Evolutionary conservation across 2,797 vertebrate genomes (phyloP).

Genomic region (Intellagama lesueurii): DNA sequence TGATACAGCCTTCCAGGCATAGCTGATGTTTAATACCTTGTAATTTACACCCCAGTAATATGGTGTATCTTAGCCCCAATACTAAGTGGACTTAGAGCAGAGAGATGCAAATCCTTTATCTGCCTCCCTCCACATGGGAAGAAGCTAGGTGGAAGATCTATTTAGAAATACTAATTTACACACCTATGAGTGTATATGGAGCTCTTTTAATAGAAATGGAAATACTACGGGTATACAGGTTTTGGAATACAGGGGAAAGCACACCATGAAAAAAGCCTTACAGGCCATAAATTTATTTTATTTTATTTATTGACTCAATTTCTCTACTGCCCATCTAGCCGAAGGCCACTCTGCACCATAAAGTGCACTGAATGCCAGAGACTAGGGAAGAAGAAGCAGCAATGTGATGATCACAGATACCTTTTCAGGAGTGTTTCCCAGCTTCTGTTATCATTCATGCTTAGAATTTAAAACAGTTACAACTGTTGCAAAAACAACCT

Average conservation of each 20-base stretch:
- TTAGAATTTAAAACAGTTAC: neutral
- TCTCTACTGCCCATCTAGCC: no score
- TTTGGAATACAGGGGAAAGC: neutral
- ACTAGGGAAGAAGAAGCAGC: neutral
- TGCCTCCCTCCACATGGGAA: neutral
- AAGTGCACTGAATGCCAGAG: neutral
- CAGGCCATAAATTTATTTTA: neutral
- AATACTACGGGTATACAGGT: neutral
- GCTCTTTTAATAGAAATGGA: neutral
- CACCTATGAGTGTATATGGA: neutral
- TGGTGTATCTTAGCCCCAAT: neutral
- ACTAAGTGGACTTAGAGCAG: neutral
- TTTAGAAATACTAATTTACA: neutral
- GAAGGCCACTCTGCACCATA: neutral
- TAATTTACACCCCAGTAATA: neutral
- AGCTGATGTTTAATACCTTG: neutral
- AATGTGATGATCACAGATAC: neutral
- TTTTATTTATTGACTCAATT: neutral
- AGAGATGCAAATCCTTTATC: neutral
- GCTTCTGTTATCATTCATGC: neutral
- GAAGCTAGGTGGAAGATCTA: neutral
- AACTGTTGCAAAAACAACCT: neutral
- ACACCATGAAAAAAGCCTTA: neutral
- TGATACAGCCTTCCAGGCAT: no score
- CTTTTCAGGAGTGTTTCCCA: neutral